These are phyloP conservation scores for Butorides virescens DNA, from an alignment of 2,113 vertebrate species.

Conservation along the genomic window DNA sequence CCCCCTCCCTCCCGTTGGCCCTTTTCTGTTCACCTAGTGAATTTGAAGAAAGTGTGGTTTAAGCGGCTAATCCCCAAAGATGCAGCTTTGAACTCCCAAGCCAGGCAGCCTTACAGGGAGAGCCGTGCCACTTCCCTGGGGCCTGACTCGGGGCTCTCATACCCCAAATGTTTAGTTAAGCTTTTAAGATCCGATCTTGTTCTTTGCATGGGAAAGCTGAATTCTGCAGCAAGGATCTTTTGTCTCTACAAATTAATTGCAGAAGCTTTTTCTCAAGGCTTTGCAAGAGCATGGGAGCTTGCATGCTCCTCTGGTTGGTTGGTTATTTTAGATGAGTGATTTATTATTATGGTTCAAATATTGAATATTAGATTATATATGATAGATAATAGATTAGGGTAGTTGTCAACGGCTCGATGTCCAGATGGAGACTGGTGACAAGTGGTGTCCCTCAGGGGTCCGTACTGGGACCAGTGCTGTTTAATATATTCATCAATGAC, in stretches of 20 bases:
- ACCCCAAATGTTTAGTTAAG: background rate
- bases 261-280: background rate
- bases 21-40: background rate
- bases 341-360: background rate
- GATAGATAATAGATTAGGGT: background rate
- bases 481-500: too few species aligned
- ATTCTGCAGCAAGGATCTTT: background rate
- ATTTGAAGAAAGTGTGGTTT: background rate
- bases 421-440: too few species aligned
- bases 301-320: background rate
- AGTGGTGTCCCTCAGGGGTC: too few species aligned
- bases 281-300: background rate
- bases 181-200: background rate
- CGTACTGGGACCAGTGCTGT: too few species aligned
- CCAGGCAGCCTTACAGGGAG: background rate
- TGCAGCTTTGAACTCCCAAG: background rate
- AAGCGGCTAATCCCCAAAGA: background rate
- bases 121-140: rapidly evolving
- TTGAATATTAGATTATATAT: background rate
- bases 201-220: background rate
- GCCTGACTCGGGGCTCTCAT: rapidly evolving
- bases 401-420: too few species aligned
- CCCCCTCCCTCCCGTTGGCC: background rate
- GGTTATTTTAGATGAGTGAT: background rate
- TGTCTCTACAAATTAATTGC: background rate